Base-by-base conservation (phyloP, 2,797 vertebrate species). In the Xiphorhynchus erythropygius region DNA sequence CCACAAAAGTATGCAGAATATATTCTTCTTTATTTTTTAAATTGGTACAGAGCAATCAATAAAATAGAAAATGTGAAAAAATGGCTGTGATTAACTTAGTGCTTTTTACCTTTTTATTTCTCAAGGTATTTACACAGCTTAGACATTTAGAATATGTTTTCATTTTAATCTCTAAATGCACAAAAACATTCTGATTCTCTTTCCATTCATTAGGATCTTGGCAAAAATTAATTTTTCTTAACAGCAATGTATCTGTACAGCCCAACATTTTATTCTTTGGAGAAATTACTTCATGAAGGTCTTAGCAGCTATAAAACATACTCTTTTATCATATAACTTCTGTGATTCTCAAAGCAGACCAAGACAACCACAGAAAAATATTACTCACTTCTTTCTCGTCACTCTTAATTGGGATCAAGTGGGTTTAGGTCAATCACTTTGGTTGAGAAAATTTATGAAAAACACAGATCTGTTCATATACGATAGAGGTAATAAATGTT, bases 381-480 rank as follows among this genome's bases (percentile, higher is more conserved):
- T 79, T 84, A 82, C 79, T 80, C 67, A 77, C 19, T 89, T 94
- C 56, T 56, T 73, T 67, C 77, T 93, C 14, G 0, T 69, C 74
- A 30, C 25, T 78, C 47, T 71, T 91, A 86, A 86, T 84, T 90
- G 69, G 63, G 67, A 95, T 86, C 56, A 91, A 86, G 56, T 46
- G 22, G 44, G 7, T 86, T 94, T 46, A 86, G 57, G 65, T 86
- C 87, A 84, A 82, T 70, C 80, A 60, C 30, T 86, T n/a, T 53
- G 32, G 27, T 69, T 33, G 73, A 84, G 59, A 73, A 87, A 91
- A 78, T n/a, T 50, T 76, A 82, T 82, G 30, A 90, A 73, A 85
- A 94, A 79, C 70, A 64, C 11, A 67, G 41, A 16, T 59, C 55
- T 82, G 23, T 76, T 88, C 67, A 64, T 11, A 60, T 14, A 84